These are phyloP conservation scores for Oreochromis niloticus DNA, from an alignment of 2,113 vertebrate genomes.

Conservation along the genomic window DNA sequence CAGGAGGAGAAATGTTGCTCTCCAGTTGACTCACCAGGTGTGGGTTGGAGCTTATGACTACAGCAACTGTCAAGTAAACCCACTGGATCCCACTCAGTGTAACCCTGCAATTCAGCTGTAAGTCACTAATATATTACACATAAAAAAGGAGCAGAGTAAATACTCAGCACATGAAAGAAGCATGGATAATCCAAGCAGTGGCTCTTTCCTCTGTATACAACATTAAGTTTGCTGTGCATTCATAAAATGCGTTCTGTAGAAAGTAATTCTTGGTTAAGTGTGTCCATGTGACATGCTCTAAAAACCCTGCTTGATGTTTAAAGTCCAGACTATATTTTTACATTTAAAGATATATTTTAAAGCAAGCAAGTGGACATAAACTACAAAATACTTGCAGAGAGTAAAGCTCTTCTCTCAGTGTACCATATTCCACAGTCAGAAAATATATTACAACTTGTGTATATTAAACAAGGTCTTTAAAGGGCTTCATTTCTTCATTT, in stretches of 20 bases:
- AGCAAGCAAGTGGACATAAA: not conserved
- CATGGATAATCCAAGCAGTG: not conserved
- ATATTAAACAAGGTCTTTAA: not conserved
- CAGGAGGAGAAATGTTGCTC: slow-evolving; percentile 58
- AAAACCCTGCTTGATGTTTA: not conserved
- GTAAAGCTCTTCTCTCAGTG: not conserved
- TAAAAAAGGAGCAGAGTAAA: not conserved
- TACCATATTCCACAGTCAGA: not conserved
- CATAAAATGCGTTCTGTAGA: not conserved
- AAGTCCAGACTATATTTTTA: not conserved
- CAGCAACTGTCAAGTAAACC: slow-evolving; percentile 75
- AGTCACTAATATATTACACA: not conserved
- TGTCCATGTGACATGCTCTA: not conserved
- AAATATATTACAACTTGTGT: not conserved
- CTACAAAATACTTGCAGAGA: not conserved
- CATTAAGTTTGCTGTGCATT: not conserved
- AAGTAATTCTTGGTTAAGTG: not conserved
- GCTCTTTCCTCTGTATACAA: not conserved
- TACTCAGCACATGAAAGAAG: not conserved
- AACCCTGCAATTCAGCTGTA: slow-evolving; percentile 44
- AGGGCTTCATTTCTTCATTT: not conserved
- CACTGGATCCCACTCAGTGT: slow-evolving; percentile 65
- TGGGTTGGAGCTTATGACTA: slow-evolving; percentile 76
- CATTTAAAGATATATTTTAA: not conserved
- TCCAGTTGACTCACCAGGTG: slow-evolving; percentile 74